Evolutionary conservation across 2,113 vertebrate species (phyloP).

Genomic region (Indicator indicator): DNA sequence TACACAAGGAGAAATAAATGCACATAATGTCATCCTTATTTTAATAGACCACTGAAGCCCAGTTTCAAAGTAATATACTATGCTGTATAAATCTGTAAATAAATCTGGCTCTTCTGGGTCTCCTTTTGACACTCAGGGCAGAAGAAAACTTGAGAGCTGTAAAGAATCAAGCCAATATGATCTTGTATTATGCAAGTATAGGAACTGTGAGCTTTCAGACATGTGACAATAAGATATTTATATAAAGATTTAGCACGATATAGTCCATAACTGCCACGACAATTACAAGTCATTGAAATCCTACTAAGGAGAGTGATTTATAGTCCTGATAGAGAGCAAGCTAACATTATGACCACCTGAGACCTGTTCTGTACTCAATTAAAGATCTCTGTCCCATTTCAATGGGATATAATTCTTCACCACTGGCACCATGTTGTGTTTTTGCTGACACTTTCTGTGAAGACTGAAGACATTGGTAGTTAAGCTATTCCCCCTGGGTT

Average conservation of each 20-base stretch:
- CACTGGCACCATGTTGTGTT: not conserved
- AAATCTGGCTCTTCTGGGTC: not conserved
- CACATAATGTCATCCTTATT: not conserved
- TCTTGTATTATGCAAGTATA: not conserved
- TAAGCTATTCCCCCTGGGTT: not conserved
- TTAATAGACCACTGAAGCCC: not conserved
- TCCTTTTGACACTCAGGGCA: not conserved
- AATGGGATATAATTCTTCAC: not conserved
- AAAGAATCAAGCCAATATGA: not conserved
- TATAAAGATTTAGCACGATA: not conserved
- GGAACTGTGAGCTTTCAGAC: not conserved
- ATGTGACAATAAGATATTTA: not conserved
- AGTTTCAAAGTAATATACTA: not conserved
- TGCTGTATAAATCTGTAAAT: not conserved
- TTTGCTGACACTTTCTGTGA: not conserved
- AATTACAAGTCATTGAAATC: not conserved
- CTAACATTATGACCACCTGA: not conserved
- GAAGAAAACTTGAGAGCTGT: not conserved
- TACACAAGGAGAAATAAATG: not conserved
- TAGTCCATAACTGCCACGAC: not conserved
- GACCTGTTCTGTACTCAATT: not conserved
- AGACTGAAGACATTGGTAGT: not conserved
- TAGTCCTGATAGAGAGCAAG: not conserved
- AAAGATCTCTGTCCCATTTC: not conserved
- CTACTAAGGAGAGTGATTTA: not conserved